Conservation (phyloP, 2,888 invertebrate species). For the Criorhina ranunculi region DNA sequence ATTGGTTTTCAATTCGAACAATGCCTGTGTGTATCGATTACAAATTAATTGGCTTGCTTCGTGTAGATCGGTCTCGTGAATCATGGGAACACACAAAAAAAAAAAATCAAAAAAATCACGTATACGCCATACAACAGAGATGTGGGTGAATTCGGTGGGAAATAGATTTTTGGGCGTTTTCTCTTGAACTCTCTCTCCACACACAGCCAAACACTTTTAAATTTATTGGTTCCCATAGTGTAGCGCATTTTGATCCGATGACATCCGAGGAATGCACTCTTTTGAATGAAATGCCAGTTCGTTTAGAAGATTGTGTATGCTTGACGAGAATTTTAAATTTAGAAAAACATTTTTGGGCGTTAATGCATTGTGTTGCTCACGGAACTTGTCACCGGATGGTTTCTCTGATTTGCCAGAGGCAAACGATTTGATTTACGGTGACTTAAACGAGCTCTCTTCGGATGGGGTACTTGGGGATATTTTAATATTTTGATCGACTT, state of each 20-base stretch:
- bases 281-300: conserved; percentile 25
- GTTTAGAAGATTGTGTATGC: neutral
- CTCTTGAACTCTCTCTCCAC: neutral
- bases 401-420: neutral
- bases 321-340: conserved; percentile 33
- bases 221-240: conserved; percentile 28
- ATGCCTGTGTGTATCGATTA: conserved; percentile 20
- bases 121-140: conserved; percentile 17
- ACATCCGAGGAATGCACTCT: conserved; percentile 30
- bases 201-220: neutral
- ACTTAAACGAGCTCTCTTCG: conserved; percentile 22
- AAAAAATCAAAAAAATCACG: conserved; percentile 19
- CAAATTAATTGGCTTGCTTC: conserved; percentile 36
- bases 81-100: neutral
- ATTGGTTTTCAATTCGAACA: conserved; percentile 38
- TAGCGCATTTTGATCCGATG: conserved; percentile 16
- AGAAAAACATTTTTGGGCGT: conserved; percentile 2
- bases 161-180: conserved; percentile 7
- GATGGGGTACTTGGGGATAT: neutral
- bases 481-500: conserved; percentile 16
- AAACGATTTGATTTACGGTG: conserved; percentile 36
- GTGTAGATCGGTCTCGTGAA: conserved; percentile 18
- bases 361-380: neutral
- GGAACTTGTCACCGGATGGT: no score
- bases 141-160: neutral